A percentile compares a stretch with the other conserved stretches of the same genome.
Conservation (phyloP, 1,140 invertebrate species). For the Atta texana region DNA sequence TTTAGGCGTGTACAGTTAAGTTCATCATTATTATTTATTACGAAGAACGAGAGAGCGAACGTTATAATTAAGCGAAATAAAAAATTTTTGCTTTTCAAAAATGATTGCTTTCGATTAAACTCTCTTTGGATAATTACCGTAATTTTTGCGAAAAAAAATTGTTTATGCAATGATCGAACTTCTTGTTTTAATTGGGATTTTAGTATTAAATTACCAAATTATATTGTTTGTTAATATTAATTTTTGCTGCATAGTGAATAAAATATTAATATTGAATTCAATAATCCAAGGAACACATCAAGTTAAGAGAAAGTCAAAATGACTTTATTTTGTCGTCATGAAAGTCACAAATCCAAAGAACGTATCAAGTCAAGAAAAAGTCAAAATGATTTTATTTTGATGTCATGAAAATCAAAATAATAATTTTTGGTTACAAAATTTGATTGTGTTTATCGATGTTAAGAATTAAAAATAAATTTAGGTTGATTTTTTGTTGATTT, state of each 20-base stretch:
- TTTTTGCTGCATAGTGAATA: not conserved
- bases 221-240: not conserved
- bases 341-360: too few relatives aligned
- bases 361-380: too few relatives aligned
- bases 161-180: not conserved
- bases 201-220: not conserved
- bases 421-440: too few relatives aligned
- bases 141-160: not conserved
- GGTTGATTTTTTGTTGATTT: too few relatives aligned
- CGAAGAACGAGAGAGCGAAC: not conserved
- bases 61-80: not conserved
- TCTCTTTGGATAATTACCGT: not conserved
- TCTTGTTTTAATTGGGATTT: not conserved
- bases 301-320: too few relatives aligned
- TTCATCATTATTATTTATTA: conserved; percentile 19
- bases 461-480: too few relatives aligned
- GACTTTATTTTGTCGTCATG: too few relatives aligned
- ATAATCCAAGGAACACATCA: not conserved
- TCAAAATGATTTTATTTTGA: too few relatives aligned
- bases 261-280: not conserved
- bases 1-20: conserved; percentile 9
- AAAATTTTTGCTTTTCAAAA: not conserved
- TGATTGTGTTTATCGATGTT: too few relatives aligned
- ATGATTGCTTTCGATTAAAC: not conserved
- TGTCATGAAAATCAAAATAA: too few relatives aligned